Conservation (phyloP, 2,113 vertebrate species). For the Ia io region DNA sequence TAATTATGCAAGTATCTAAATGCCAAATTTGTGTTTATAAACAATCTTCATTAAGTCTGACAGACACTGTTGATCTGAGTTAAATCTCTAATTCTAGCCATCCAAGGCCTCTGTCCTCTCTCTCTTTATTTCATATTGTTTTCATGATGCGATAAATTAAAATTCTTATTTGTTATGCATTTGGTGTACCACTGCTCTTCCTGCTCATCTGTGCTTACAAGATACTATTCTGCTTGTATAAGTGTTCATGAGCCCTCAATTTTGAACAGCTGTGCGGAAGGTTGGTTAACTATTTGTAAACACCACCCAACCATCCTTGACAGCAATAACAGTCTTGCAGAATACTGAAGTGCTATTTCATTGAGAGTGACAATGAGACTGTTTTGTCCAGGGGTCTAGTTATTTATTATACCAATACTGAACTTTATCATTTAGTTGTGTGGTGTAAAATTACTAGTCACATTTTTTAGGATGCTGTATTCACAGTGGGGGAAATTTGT, state of each 20-base stretch:
- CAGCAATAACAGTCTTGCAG: neutral
- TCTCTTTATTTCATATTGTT: constrained; percentile 67
- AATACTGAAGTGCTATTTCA: constrained; percentile 41
- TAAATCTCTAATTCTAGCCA: constrained; percentile 69
- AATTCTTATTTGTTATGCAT: constrained; percentile 64
- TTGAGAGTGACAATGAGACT: constrained; percentile 28
- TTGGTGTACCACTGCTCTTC: neutral
- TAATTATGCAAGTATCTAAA: neutral
- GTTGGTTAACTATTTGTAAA: constrained; percentile 65
- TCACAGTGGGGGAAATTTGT: neutral
- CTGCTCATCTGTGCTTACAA: constrained; percentile 66
- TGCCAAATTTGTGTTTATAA: constrained; percentile 74
- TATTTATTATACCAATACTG: neutral
- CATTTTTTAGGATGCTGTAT: neutral
- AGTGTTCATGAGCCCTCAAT: constrained; percentile 48
- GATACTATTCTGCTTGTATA: constrained; percentile 37
- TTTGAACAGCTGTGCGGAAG: constrained; percentile 49
- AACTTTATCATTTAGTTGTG: constrained; percentile 21
- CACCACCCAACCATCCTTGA: constrained; percentile 33
- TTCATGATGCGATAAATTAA: constrained; percentile 76
- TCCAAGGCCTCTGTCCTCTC: constrained; percentile 42
- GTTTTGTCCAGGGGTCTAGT: neutral
- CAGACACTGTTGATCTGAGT: constrained; percentile 69
- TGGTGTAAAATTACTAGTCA: constrained; percentile 38
- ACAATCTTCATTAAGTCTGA: constrained; percentile 70